phyloP scores from a whole-genome alignment of 1,140 invertebrate species.

The Portunus trituberculatus region DNA sequence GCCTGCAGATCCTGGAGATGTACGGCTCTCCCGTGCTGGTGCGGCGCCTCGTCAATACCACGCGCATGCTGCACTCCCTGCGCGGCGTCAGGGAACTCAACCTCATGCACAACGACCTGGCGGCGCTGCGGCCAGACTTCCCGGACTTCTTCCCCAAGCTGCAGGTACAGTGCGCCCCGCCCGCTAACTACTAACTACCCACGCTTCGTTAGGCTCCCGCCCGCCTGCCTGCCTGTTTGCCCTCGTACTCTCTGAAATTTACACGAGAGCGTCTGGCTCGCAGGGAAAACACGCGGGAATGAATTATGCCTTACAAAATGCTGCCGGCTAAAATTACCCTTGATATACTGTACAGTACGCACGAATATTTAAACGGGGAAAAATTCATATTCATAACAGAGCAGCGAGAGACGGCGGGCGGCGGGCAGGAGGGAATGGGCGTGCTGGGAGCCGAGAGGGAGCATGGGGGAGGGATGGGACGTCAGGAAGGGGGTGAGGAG shows the following conservation, averaged over 20 bases:
- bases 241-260: neutral
- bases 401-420: no score
- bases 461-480: no score
- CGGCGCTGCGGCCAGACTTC: constrained; percentile 85
- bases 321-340: neutral
- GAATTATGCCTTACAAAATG: neutral
- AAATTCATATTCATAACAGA: neutral
- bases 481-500: no score
- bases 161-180: neutral
- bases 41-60: constrained; percentile 49
- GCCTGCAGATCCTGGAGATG: constrained; percentile 87
- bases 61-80: constrained; percentile 83
- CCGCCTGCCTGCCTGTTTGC: no score
- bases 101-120: constrained; percentile 85
- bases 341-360: neutral
- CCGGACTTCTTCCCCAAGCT: constrained; percentile 87
- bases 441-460: no score
- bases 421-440: no score
- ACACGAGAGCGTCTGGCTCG: no score
- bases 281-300: neutral
- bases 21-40: constrained; percentile 84
- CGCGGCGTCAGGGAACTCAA: constrained; percentile 84
- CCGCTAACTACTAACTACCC: neutral
- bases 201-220: no score
- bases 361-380: neutral